Conservation (phyloP, 37 sponge, comb jelly and placozoan species). For the Ianthella basta region DNA sequence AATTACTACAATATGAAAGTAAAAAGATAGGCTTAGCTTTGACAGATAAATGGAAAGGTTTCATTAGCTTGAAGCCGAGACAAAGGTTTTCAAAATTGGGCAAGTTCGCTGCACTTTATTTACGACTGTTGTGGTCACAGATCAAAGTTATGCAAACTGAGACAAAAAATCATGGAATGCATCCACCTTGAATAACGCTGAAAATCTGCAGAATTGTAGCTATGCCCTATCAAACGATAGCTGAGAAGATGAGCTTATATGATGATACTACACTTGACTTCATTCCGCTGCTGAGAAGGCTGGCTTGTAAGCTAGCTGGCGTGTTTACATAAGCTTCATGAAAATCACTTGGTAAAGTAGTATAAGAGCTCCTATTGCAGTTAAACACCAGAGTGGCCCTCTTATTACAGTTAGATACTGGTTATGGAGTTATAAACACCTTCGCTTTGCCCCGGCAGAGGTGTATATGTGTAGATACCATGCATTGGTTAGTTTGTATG, state of each 20-base stretch:
- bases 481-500: not conserved
- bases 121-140: too few relatives aligned
- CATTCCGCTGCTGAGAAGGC: slow-evolving; percentile 11
- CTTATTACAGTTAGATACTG: not conserved
- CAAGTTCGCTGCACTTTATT: too few relatives aligned
- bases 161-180: too few relatives aligned
- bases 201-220: not conserved
- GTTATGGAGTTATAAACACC: not conserved
- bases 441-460: not conserved
- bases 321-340: too few relatives aligned
- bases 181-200: not conserved
- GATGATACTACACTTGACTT: slow-evolving; percentile 21
- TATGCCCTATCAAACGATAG: slow-evolving; percentile 13
- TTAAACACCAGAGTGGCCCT: not conserved
- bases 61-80: too few relatives aligned
- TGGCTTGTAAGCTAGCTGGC: not conserved
- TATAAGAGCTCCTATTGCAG: too few relatives aligned
- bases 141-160: too few relatives aligned
- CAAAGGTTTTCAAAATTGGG: too few relatives aligned
- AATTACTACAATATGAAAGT: too few relatives aligned
- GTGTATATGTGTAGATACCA: not conserved
- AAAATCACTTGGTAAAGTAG: too few relatives aligned
- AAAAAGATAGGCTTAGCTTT: too few relatives aligned
- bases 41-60: too few relatives aligned
- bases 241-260: not conserved